Conservation (phyloP, 2,113 vertebrate genomes). For the Ameiurus melas region DNA sequence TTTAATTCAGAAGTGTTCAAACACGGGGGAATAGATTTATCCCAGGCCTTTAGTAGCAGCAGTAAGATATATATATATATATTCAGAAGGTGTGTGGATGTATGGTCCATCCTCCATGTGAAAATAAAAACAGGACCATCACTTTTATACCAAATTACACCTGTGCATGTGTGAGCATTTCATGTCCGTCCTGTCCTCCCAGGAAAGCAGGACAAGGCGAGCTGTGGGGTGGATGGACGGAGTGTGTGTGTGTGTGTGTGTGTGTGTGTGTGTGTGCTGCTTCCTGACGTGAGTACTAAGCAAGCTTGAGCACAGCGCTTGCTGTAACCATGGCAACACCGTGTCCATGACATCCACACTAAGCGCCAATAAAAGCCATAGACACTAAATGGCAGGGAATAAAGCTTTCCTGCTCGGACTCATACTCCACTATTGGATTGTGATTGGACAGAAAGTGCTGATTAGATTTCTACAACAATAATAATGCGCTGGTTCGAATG, state of each 20-base stretch:
- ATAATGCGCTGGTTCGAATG: too few relatives aligned
- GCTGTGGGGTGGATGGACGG: neutral
- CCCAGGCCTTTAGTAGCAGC: neutral
- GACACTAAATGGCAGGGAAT: neutral
- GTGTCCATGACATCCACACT: neutral
- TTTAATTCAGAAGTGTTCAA: neutral
- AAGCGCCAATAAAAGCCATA: conserved; percentile 6
- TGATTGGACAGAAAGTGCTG: neutral
- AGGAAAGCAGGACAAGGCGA: neutral
- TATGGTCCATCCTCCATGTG: too few relatives aligned
- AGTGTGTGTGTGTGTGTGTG: neutral
- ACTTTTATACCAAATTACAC: neutral
- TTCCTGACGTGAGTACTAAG: conserved; percentile 6
- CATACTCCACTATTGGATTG: neutral
- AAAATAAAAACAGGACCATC: neutral
- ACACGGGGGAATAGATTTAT: neutral
- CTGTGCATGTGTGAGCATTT: neutral
- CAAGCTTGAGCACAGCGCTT: conserved; percentile 1
- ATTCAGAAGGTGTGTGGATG: neutral
- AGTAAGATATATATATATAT: neutral
- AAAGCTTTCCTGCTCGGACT: neutral
- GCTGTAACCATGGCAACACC: conserved; percentile 53
- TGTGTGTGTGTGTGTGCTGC: conserved; percentile 13
- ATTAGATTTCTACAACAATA: neutral
- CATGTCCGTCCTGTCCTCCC: neutral